Base-by-base conservation (phyloP, 2,113 vertebrate genomes). In the Psophia crepitans region DNA sequence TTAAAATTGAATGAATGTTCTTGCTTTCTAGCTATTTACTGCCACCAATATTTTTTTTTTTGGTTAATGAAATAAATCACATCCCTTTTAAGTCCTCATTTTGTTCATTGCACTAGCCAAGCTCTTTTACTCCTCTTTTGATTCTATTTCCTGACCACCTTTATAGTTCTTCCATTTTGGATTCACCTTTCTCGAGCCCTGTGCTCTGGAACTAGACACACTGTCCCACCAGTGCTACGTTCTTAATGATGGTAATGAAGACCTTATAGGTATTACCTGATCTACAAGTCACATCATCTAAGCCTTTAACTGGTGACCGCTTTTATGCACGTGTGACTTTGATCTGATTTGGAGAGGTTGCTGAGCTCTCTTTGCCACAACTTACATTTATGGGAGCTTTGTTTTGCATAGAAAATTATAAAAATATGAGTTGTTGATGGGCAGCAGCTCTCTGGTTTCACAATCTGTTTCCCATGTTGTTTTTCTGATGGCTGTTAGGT, bases 281-380 rank as follows among this genome's bases (percentile, higher is more conserved):
- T 28, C 11, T 12, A 63, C 33, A 21, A 7, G 11, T 53, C 22
- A 7, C n/a, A 1, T 19, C n/a, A 69, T 23, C 23, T 6, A 32
- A 58, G 12, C 49, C 51, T 81, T 32, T 41, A 28, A n/a, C 26
- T 23, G 60, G 56, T n/a, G 69, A n/a, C 41, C 2, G 5, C 30
- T 35, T n/a, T 28, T 41, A 35, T 8, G 28, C 48, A 24, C 1
- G 2, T 3, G 15, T 22, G 44, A 27, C 35, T 49, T 56, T 0
- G 1, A 4, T 49, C 19, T 49, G 32, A 12, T 54, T 22, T 37
- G 57, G 37, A 13, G 57, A 54, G 49, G n/a, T 5, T 5, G 26
- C 32, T 30, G 65, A 61, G 54, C 27, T 49, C 21, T 53, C 53
- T 66, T 49, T 61, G 14, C 44, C 12, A 13, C 58, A n/a, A 1